Evolutionary conservation across 2,888 invertebrate genomes (phyloP).

Genomic region (Phalangium opilio): DNA sequence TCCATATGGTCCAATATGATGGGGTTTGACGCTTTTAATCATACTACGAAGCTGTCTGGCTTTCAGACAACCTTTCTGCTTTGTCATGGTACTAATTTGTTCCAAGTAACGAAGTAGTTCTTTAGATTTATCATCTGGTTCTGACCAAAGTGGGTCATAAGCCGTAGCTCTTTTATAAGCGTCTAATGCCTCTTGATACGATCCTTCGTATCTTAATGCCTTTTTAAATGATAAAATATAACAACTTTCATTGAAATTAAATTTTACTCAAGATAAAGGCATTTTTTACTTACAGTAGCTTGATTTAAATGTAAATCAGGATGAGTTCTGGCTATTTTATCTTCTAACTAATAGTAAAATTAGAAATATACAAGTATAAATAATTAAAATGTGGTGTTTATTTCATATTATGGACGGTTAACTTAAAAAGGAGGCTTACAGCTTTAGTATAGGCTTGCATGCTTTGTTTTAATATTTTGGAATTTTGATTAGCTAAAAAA

Average conservation of each 20-base stretch:
- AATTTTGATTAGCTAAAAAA: conserved; percentile 56
- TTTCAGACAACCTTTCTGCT: conserved; percentile 47
- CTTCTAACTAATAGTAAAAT: conserved; percentile 2
- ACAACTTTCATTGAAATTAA: conserved; percentile 3
- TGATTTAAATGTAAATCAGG: conserved; percentile 71
- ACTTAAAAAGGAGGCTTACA: conserved; percentile 36
- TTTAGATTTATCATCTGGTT: conserved; percentile 44
- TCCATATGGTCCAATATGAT: conserved; percentile 51
- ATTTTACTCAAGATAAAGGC: conserved; percentile 3
- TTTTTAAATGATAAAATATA: conserved; percentile 27
- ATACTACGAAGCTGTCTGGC: conserved; percentile 51
- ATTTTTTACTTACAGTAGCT: conserved; percentile 60
- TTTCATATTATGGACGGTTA: too few species aligned
- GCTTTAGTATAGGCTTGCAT: conserved; percentile 69
- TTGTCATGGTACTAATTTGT: conserved; percentile 32
- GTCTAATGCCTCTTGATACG: conserved; percentile 51
- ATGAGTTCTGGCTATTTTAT: conserved; percentile 35
- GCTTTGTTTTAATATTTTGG: conserved; percentile 50
- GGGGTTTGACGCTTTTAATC: conserved; percentile 39
- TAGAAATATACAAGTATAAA: too few species aligned
- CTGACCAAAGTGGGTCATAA: conserved; percentile 60
- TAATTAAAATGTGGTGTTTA: too few species aligned
- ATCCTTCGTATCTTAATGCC: conserved; percentile 64
- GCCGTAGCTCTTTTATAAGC: conserved; percentile 49
- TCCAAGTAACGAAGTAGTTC: conserved; percentile 48